Conservation (phyloP, 1,140 invertebrate genomes). For the Lepidurus packardi region DNA sequence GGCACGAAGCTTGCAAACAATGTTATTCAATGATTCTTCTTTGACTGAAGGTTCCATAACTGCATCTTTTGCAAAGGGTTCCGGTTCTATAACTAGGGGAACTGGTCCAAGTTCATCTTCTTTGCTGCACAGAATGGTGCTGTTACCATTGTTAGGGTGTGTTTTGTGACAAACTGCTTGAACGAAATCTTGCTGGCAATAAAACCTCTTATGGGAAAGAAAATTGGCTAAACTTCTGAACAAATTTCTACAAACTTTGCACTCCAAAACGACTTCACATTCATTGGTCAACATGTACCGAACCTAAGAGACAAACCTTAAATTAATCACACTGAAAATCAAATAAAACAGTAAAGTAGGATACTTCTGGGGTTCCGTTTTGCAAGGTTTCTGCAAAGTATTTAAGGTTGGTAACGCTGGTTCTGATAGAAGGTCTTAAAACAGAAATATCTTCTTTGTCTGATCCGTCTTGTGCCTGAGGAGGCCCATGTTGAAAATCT, state of each 20-base stretch:
- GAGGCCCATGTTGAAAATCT: not conserved
- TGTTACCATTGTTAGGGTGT: not conserved
- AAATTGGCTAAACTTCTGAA: slow-evolving; percentile 77
- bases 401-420: not conserved
- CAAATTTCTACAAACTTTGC: slow-evolving; percentile 72
- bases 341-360: slow-evolving; percentile 26
- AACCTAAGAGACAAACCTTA: slow-evolving; percentile 52
- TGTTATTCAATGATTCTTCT: not conserved
- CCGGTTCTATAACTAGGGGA: not conserved
- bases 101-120: not conserved
- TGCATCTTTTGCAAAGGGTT: not conserved
- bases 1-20: not conserved
- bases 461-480: not conserved
- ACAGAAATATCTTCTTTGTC: not conserved
- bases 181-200: slow-evolving; percentile 55
- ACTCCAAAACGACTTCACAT: slow-evolving; percentile 78
- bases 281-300: slow-evolving; percentile 63
- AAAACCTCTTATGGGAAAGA: slow-evolving; percentile 73
- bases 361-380: slow-evolving; percentile 4
- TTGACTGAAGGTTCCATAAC: not conserved
- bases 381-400: slow-evolving; percentile 1
- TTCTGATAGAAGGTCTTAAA: not conserved
- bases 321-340: slow-evolving; percentile 1
- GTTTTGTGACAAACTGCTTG: slow-evolving; percentile 34
- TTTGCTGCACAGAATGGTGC: not conserved